phyloP scores from a whole-genome alignment of 2,797 vertebrate species.

The Myotis planiceps region DNA sequence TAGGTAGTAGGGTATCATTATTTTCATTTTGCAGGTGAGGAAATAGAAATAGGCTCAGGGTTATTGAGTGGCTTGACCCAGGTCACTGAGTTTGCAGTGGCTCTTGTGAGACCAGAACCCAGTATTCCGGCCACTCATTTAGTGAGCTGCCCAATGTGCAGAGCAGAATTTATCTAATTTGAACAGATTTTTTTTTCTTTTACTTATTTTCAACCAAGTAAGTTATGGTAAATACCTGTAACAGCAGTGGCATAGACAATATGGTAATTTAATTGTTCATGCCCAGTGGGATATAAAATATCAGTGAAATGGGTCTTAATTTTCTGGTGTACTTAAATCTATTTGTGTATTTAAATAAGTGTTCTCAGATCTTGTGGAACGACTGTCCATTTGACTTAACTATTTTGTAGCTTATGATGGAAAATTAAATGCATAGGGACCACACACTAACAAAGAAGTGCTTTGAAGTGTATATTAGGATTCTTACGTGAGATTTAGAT shows the following conservation, averaged over 20 bases:
- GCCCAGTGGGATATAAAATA: not conserved
- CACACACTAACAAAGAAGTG: slow-evolving; percentile 33
- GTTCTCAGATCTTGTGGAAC: slow-evolving; percentile 5
- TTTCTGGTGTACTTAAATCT: slow-evolving; percentile 33
- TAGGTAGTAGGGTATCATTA: slow-evolving; percentile 27
- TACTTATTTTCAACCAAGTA: slow-evolving; percentile 29
- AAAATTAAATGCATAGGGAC: slow-evolving; percentile 41
- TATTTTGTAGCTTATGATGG: not conserved
- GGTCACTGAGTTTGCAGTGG: not conserved
- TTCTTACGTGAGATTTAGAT: slow-evolving; percentile 53
- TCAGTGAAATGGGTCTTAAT: not conserved
- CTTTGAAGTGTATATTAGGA: slow-evolving; percentile 37
- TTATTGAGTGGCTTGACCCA: not conserved
- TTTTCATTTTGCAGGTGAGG: slow-evolving; percentile 45
- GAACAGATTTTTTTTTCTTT: not conserved
- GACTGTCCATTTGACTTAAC: slow-evolving; percentile 11
- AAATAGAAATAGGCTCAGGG: not conserved
- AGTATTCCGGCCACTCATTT: not conserved
- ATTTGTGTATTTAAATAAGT: slow-evolving; percentile 25
- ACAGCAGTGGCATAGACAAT: not conserved
- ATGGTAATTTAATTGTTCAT: slow-evolving; percentile 1
- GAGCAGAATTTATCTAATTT: slow-evolving; percentile 22
- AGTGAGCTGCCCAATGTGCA: not conserved
- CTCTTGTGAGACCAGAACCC: not conserved
- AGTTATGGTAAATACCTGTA: slow-evolving; percentile 18